phyloP scores from a whole-genome alignment of 37 sponge, comb jelly and placozoan genomes.

The Amphimedon queenslandica region DNA sequence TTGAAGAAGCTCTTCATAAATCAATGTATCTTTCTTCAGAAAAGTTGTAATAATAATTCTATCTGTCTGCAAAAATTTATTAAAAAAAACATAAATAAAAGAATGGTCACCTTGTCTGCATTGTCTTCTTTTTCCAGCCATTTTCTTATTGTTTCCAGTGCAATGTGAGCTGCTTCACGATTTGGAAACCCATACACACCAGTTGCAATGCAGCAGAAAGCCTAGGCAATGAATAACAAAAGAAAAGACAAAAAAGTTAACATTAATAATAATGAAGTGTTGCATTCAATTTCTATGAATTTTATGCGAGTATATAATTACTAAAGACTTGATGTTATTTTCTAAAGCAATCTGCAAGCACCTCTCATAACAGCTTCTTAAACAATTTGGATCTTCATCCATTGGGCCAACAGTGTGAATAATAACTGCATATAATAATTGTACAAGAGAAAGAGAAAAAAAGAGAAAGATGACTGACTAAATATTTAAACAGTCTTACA shows the following conservation, averaged over 20 bases:
- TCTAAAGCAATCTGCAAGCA: conserved; percentile 56
- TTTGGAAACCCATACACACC: conserved; percentile 92
- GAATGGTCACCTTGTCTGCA: conserved; percentile 48
- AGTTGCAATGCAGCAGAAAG: conserved; percentile 89
- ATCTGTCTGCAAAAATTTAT: conserved; percentile 55
- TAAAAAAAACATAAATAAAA: conserved; percentile 7
- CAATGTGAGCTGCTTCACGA: conserved; percentile 71
- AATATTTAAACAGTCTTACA: conserved; percentile 33
- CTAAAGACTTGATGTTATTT: conserved; percentile 53
- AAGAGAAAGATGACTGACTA: neutral
- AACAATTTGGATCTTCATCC: conserved; percentile 5
- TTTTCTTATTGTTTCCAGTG: conserved; percentile 50
- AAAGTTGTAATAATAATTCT: conserved; percentile 89
- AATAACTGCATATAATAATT: conserved; percentile 49
- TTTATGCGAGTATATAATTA: neutral
- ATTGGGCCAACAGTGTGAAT: conserved; percentile 91
- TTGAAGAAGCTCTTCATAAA: conserved; percentile 56
- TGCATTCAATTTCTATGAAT: neutral
- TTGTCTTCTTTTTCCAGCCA: conserved; percentile 71
- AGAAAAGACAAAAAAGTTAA: neutral
- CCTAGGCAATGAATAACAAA: conserved; percentile 30
- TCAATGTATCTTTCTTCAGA: conserved; percentile 51
- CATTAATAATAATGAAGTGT: too few relatives aligned
- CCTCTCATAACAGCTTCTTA: conserved; percentile 64
- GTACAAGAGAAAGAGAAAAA: neutral